Evolutionary conservation across 2,888 invertebrate genomes (phyloP).

Genomic region (Rhingia campestris): DNA sequence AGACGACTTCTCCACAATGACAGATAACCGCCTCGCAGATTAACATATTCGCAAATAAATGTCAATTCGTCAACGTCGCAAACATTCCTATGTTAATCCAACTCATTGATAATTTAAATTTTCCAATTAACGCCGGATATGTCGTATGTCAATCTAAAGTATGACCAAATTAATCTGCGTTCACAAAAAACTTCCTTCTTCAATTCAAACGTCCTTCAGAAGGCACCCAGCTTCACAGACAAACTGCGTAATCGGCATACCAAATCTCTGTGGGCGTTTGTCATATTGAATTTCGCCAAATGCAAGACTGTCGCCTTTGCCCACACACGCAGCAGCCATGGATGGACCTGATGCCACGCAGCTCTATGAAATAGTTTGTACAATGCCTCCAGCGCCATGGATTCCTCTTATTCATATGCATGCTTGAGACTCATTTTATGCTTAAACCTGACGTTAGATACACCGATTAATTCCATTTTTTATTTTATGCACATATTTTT

Average conservation of each 20-base stretch:
- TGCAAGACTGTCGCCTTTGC: conserved; percentile 8
- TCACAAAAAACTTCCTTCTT: conserved; percentile 15
- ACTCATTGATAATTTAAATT: conserved; percentile 17
- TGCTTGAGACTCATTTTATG: conserved; percentile 2
- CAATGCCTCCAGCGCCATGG: conserved; percentile 37
- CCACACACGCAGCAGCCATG: conserved; percentile 2
- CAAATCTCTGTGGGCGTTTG: conserved; percentile 10
- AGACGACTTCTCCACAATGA: too few species aligned
- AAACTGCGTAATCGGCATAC: conserved; percentile 25
- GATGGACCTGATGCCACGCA: conserved; percentile 38
- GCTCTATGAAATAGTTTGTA: conserved; percentile 14
- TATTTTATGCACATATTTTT: conserved; percentile 41
- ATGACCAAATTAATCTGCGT: conserved; percentile 7
- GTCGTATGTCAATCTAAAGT: conserved; percentile 1
- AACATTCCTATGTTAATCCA: too few species aligned
- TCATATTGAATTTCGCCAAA: conserved; percentile 31
- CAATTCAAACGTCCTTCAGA: conserved; percentile 40
- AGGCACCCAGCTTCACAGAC: conserved; percentile 10
- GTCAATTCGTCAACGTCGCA: too few species aligned
- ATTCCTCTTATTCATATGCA: conserved; percentile 38
- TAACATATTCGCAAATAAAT: too few species aligned
- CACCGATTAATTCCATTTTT: conserved; percentile 23
- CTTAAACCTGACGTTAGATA: not conserved
- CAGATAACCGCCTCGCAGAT: too few species aligned
- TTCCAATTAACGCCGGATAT: conserved; percentile 39